phyloP scores from a whole-genome alignment of 2,113 vertebrate genomes.

The Osmerus eperlanus region DNA sequence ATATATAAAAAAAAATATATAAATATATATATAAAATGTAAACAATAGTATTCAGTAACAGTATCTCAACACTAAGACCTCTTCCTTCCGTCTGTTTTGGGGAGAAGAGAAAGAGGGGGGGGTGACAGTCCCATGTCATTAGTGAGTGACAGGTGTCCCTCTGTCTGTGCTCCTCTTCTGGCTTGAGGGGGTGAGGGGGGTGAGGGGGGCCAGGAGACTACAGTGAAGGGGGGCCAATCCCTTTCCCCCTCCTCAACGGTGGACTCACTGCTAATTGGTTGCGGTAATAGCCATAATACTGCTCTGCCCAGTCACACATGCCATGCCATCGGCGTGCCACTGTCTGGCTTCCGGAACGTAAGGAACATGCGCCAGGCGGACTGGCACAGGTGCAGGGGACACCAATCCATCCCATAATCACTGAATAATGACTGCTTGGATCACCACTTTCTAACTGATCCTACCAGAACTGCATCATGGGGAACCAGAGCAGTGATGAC shows the following conservation, averaged over 20 bases:
- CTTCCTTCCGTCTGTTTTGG: background rate
- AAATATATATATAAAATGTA: too few species aligned
- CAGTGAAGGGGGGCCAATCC: background rate
- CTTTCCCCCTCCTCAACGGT: conserved; percentile 16
- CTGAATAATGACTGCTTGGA: background rate
- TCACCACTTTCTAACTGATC: background rate
- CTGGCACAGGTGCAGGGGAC: background rate
- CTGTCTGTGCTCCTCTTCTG: background rate
- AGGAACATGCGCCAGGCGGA: background rate
- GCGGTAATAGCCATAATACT: conserved; percentile 18
- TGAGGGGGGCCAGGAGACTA: background rate
- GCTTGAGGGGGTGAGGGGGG: background rate
- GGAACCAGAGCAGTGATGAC: too few species aligned
- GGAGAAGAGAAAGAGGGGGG: conserved; percentile 7
- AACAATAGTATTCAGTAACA: too few species aligned
- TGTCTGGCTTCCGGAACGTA: too few species aligned
- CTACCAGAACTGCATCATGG: background rate
- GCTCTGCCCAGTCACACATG: conserved; percentile 6
- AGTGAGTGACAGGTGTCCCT: conserved; percentile 32
- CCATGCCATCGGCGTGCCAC: conserved; percentile 15
- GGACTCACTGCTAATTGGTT: conserved; percentile 41
- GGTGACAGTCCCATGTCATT: background rate
- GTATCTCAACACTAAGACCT: too few species aligned
- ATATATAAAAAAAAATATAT: too few species aligned
- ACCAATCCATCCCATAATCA: too few species aligned